Evolutionary conservation across 2,888 invertebrate species (phyloP).

Genomic region (Catotricha subobsoleta): DNA sequence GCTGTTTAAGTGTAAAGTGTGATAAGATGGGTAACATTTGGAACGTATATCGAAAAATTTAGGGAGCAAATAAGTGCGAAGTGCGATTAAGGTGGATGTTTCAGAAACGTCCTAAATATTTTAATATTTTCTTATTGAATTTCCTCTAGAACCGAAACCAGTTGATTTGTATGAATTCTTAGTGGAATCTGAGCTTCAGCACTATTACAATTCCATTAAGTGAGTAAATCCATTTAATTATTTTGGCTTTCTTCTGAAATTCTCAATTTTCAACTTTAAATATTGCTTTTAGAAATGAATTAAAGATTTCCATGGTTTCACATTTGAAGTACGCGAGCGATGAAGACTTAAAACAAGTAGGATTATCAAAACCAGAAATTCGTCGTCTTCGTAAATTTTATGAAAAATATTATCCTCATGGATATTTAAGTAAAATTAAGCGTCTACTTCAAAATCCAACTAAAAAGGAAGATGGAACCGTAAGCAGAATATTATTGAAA

Average conservation of each 20-base stretch:
- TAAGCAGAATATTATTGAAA: conserved; percentile 14
- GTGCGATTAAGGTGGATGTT: no score
- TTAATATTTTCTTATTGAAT: no score
- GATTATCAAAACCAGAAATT: conserved; percentile 89
- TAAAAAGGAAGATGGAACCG: conserved; percentile 33
- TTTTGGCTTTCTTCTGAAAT: background rate
- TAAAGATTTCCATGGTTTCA: conserved; percentile 74
- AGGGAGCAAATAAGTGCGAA: no score
- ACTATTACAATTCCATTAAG: conserved; percentile 69
- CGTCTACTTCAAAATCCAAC: conserved; percentile 46
- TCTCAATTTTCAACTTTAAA: conserved; percentile 5
- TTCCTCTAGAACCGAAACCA: conserved; percentile 28
- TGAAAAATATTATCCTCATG: conserved; percentile 83
- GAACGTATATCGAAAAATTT: no score
- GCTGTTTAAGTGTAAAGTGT: no score
- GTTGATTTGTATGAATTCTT: conserved; percentile 72
- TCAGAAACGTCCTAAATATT: no score
- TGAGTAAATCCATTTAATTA: conserved; percentile 23
- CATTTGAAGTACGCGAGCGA: conserved; percentile 89
- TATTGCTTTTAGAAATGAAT: conserved; percentile 46
- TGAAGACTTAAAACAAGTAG: conserved; percentile 78
- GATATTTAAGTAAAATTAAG: conserved; percentile 80
- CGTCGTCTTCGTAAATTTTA: conserved; percentile 84
- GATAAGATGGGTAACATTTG: no score
- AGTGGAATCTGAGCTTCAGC: conserved; percentile 82